Percentiles rank a stretch among this genome's conserved stretches.
phyloP scores from a whole-genome alignment of 2,113 vertebrate genomes.

The Greenwoodochromis staneri region DNA sequence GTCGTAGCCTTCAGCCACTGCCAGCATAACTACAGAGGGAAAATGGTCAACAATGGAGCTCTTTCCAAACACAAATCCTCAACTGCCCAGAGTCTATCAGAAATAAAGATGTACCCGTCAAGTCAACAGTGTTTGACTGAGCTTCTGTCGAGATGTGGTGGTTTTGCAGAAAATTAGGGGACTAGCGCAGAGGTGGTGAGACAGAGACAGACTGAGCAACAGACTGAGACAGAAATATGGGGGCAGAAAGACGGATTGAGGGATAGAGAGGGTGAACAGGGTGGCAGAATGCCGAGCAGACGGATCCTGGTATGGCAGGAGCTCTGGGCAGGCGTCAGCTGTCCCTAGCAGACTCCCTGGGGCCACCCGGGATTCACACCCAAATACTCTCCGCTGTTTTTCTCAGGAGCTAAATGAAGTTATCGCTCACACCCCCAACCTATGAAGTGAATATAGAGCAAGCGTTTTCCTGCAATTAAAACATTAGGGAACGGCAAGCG shows the following conservation, averaged over 20 bases:
- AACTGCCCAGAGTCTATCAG: constrained; percentile 8
- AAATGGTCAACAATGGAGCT: constrained; percentile 28
- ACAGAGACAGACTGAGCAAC: constrained; percentile 47
- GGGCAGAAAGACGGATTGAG: constrained; percentile 49
- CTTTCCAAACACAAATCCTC: constrained; percentile 45
- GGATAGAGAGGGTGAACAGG: constrained; percentile 52
- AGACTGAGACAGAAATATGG: constrained; percentile 51
- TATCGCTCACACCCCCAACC: constrained; percentile 30
- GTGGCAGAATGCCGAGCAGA: constrained; percentile 68
- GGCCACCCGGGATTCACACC: constrained; percentile 56
- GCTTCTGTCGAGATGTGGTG: constrained; percentile 9
- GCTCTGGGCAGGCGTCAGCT: constrained; percentile 66
- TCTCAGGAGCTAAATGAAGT: constrained; percentile 30
- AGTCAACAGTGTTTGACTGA: constrained; percentile 37
- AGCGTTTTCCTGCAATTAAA: not conserved
- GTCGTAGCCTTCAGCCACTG: constrained; percentile 55
- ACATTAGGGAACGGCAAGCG: not conserved
- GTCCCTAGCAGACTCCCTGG: constrained; percentile 61
- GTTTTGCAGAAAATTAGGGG: not conserved
- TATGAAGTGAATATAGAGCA: not conserved
- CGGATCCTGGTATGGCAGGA: constrained; percentile 61
- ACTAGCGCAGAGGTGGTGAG: constrained; percentile 1
- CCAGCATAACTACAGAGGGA: constrained; percentile 51
- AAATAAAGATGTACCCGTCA: constrained; percentile 35
- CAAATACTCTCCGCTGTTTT: constrained; percentile 40